Evolutionary conservation across 2,888 invertebrate genomes (phyloP), one percentile per base, ranked within the genome.

Genomic region (Folsomia candida): DNA sequence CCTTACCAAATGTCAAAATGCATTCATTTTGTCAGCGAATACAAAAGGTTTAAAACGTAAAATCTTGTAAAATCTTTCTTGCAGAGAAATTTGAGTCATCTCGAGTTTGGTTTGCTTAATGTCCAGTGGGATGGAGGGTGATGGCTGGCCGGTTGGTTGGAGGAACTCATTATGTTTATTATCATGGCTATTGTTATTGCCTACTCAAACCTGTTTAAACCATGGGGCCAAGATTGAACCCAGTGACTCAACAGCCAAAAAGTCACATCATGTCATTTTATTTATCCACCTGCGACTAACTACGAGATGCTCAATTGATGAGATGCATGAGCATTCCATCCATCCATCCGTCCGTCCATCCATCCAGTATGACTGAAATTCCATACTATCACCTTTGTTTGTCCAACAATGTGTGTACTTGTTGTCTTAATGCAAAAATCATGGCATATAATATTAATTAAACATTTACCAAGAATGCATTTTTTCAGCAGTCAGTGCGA

Each of bases 141-240:
- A 37, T 37, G 37, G 14, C 37, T 14, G 37, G 4, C 14, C 14
- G 37, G 37, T 9, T 37, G 37, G 37, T 37, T 37, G 37, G 37
- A 37, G 37, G n/a, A 54, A 54, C 54, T 54, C 54, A 54, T 54
- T 54, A 54, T 54, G 54, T 54, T 54, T 54, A 54, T 54, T 54
- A 54, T 54, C 54, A 54, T 54, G 18, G 54, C 4, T 54, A 54
- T 37, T 54, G 54, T 54, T 54, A 54, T 54, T 54, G 22, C 54
- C 54, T 54, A 54, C 54, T 54, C 54, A 54, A 54, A 54, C 54
- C 54, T 54, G 54, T 54, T 54, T 54, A 54, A 37, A 37, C 37
- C 37, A 37, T 37, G 37, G 37, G 37, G 37, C 37, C 37, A 37
- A 14, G 37, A 37, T 37, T 37, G 37, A 14, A 37, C 37, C 37